These are phyloP conservation scores for Tachina grossa DNA, from an alignment of 2,888 invertebrate genomes.

Conservation along the genomic window DNA sequence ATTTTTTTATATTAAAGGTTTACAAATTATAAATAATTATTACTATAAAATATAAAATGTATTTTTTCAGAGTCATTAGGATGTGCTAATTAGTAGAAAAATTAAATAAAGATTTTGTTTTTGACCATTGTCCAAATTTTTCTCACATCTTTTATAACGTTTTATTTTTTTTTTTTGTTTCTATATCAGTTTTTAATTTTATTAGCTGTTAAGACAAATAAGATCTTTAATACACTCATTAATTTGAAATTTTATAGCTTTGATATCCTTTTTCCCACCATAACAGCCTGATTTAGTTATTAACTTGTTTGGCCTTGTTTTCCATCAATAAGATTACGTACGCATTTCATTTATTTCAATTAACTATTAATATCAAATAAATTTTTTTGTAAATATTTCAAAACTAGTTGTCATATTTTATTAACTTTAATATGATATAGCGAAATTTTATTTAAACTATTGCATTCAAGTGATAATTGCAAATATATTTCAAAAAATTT, in stretches of 20 bases:
- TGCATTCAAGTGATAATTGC: slow-evolving; percentile 27
- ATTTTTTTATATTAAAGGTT: too few species aligned
- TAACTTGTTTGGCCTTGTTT: slow-evolving; percentile 32
- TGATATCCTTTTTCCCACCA: slow-evolving; percentile 29
- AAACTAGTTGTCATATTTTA: slow-evolving; percentile 49
- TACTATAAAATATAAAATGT: too few species aligned
- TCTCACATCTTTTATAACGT: not conserved
- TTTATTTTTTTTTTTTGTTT: not conserved
- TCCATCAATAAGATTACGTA: slow-evolving; percentile 1
- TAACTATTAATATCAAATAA: slow-evolving; percentile 10
- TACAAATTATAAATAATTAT: too few species aligned
- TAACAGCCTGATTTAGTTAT: slow-evolving; percentile 3
- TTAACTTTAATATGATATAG: slow-evolving; percentile 25
- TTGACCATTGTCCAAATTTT: not conserved
- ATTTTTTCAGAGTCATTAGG: too few species aligned
- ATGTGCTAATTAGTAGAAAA: too few species aligned
- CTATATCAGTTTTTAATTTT: too few species aligned
- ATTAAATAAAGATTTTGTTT: too few species aligned
- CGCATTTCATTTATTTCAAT: slow-evolving; percentile 26
- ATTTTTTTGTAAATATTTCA: slow-evolving; percentile 10
- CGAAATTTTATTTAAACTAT: slow-evolving; percentile 20
- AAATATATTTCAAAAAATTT: not conserved
- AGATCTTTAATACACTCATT: not conserved
- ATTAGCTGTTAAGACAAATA: not conserved
- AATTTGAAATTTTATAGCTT: not conserved